Evolutionary conservation across 2,797 vertebrate genomes (phyloP).

Genomic region (Sebastes trivittatus): DNA sequence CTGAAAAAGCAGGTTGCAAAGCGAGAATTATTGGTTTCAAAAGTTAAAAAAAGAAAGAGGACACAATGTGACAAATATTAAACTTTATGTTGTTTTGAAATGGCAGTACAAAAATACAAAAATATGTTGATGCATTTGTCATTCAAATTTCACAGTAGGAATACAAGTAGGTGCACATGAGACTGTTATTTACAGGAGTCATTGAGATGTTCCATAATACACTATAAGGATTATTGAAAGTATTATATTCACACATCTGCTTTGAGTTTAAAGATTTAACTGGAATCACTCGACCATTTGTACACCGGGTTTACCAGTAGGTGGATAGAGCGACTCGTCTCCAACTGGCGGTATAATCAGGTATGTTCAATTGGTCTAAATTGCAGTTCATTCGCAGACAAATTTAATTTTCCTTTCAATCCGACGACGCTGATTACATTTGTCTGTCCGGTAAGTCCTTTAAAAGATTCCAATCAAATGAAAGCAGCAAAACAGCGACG

Average conservation of each 20-base stretch:
- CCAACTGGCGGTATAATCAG: slow-evolving; percentile 18
- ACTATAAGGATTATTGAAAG: slow-evolving; percentile 14
- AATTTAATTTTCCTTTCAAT: slow-evolving; percentile 54
- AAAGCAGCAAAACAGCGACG: slow-evolving; percentile 60
- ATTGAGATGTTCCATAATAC: slow-evolving; percentile 33
- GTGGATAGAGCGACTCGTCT: slow-evolving; percentile 29
- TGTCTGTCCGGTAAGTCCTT: slow-evolving; percentile 32
- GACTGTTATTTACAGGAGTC: slow-evolving; percentile 74
- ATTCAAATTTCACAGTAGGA: slow-evolving; percentile 82
- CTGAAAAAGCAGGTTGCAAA: neutral
- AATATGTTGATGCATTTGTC: slow-evolving; percentile 81
- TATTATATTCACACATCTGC: slow-evolving; percentile 22
- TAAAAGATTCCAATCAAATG: slow-evolving; percentile 33
- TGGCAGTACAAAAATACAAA: slow-evolving; percentile 86
- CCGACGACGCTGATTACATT: slow-evolving; percentile 41
- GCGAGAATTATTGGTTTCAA: neutral
- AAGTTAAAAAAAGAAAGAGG: neutral
- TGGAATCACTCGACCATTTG: slow-evolving; percentile 9
- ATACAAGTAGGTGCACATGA: slow-evolving; percentile 69
- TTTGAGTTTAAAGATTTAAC: slow-evolving; percentile 30
- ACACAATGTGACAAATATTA: slow-evolving; percentile 56
- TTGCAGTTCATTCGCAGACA: slow-evolving; percentile 58
- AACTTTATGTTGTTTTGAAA: slow-evolving; percentile 81
- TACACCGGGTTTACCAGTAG: slow-evolving; percentile 3
- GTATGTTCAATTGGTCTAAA: slow-evolving; percentile 26